Conservation (phyloP, 2,888 invertebrate species). For the Oscheius myriophilus region DNA sequence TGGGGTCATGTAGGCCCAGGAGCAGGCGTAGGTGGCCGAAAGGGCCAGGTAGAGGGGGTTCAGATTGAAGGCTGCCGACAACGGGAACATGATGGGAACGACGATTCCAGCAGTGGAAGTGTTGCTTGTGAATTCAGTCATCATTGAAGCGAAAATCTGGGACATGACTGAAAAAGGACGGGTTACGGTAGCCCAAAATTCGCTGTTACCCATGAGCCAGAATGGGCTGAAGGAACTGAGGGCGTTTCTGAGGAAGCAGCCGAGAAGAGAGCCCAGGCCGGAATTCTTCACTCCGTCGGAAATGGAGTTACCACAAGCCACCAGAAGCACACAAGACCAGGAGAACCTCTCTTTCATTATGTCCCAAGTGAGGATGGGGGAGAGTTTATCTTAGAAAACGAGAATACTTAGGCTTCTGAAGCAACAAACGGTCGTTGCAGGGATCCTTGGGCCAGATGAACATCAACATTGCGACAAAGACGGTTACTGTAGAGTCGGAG, state of each 20-base stretch:
- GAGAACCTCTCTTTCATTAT: conserved; percentile 48
- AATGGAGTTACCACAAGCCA: conserved; percentile 53
- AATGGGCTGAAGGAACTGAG: conserved; percentile 4
- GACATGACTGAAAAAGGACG: conserved; percentile 36
- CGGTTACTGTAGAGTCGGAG: conserved; percentile 33
- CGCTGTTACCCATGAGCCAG: conserved; percentile 10
- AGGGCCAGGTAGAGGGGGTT: conserved; percentile 23
- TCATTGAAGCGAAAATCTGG: conserved; percentile 44
- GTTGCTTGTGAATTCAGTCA: conserved; percentile 57
- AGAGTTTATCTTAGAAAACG: background rate
- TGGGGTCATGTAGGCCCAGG: conserved; percentile 51
- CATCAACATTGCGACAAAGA: conserved; percentile 30
- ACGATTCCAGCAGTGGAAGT: conserved; percentile 59
- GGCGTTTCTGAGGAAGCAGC: conserved; percentile 1
- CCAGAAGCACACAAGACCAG: conserved; percentile 50
- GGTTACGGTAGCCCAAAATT: background rate
- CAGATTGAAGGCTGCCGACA: conserved; percentile 4
- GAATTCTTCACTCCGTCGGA: conserved; percentile 47
- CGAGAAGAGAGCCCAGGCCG: background rate
- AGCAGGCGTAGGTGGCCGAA: conserved; percentile 52
- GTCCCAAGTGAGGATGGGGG: conserved; percentile 48
- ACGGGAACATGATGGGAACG: conserved; percentile 44
- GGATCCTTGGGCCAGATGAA: conserved; percentile 45
- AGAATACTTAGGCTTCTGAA: too few relatives aligned
- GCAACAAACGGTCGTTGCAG: conserved; percentile 1